Evolutionary conservation across 1,140 invertebrate genomes (phyloP).

Genomic region (Panagrolaimus sp.): DNA sequence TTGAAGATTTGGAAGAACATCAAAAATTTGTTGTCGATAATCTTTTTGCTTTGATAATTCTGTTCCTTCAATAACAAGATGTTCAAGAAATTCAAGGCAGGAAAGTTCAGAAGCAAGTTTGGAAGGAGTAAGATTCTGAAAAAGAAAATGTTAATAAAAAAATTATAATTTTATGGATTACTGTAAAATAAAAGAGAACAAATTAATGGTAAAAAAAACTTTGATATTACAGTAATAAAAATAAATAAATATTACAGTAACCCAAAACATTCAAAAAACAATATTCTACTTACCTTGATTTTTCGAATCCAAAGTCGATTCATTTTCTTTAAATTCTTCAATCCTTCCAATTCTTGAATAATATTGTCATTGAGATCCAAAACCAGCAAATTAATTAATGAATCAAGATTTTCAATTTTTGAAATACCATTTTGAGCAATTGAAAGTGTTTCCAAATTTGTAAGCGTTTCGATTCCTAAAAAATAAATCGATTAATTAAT

Average conservation of each 20-base stretch:
- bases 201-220: too few species aligned
- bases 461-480: slow-evolving; percentile 6
- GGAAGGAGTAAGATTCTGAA: not conserved
- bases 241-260: too few species aligned
- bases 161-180: too few species aligned
- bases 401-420: not conserved
- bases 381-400: not conserved
- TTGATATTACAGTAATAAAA: too few species aligned
- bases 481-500: not conserved
- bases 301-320: not conserved
- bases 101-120: not conserved
- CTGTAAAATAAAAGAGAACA: too few species aligned
- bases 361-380: not conserved
- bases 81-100: not conserved
- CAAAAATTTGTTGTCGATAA: not conserved
- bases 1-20: not conserved
- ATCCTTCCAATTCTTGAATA: not conserved
- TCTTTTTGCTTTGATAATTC: not conserved
- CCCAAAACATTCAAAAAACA: not conserved
- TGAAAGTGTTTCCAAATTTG: slow-evolving; percentile 2
- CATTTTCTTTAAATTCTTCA: not conserved
- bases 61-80: slow-evolving; percentile 1
- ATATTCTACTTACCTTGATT: not conserved
- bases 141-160: too few species aligned
- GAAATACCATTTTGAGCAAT: not conserved